These are phyloP conservation scores for Rhynchophorus ferrugineus DNA, from an alignment of 1,140 invertebrate genomes.

Conservation along the genomic window DNA sequence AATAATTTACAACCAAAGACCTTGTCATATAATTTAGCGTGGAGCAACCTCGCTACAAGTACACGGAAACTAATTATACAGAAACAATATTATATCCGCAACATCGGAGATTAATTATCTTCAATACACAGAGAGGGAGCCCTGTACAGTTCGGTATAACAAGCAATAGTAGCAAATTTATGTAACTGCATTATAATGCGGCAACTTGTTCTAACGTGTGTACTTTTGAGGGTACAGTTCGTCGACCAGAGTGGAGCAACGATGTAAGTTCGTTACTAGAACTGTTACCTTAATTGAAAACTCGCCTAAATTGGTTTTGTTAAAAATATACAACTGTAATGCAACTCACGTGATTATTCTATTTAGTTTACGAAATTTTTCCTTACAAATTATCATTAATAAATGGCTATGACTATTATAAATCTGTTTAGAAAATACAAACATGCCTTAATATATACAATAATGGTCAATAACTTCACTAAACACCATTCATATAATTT, in stretches of 20 bases:
- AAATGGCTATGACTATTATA: too few relatives aligned
- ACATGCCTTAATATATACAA: too few relatives aligned
- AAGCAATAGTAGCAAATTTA: constrained; percentile 24
- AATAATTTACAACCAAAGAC: constrained; percentile 15
- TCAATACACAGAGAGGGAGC: constrained; percentile 30
- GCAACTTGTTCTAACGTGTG: constrained; percentile 19
- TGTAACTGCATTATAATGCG: constrained; percentile 18
- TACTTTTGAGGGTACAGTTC: constrained; percentile 22
- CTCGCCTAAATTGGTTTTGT: too few relatives aligned
- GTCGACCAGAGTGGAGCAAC: constrained; percentile 16
- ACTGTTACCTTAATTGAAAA: constrained; percentile 6
- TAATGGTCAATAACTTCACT: too few relatives aligned
- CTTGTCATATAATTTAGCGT: constrained; percentile 20
- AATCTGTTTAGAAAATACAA: too few relatives aligned
- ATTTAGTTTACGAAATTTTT: too few relatives aligned
- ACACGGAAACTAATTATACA: constrained; percentile 33
- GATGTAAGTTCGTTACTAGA: constrained; percentile 15
- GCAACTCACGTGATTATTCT: too few relatives aligned
- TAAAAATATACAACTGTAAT: too few relatives aligned
- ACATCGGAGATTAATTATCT: constrained; percentile 35
- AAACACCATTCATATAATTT: too few relatives aligned
- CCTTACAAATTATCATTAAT: too few relatives aligned
- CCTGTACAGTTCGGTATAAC: constrained; percentile 18
- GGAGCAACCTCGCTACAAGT: constrained; percentile 24
- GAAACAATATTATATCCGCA: constrained; percentile 36